Conservation (phyloP, 1,140 invertebrate species). For the Euura saliciscinereae region DNA sequence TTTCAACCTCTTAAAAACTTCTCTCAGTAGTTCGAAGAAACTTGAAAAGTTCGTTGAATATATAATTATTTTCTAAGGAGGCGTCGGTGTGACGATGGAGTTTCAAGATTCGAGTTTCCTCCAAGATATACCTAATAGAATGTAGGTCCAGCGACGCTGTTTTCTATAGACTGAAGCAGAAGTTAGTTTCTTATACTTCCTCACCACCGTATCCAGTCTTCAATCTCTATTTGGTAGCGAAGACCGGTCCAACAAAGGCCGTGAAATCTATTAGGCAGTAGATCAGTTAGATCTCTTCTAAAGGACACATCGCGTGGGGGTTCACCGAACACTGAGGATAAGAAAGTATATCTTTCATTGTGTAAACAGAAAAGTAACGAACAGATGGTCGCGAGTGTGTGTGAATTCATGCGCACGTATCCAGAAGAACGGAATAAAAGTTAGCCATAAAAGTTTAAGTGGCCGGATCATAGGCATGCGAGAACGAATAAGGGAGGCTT, state of each 20-base stretch:
- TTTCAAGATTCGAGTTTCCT: background rate
- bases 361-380: background rate
- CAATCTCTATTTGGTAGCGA: background rate
- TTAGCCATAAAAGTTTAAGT: background rate
- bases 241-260: background rate
- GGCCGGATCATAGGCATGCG: no score
- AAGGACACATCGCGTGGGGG: background rate
- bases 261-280: background rate
- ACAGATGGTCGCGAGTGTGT: no score
- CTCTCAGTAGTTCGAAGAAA: no score
- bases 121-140: background rate
- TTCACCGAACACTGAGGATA: background rate
- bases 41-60: background rate
- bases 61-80: background rate
- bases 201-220: background rate
- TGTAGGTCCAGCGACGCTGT: background rate
- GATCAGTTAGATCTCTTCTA: background rate
- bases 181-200: background rate
- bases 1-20: background rate
- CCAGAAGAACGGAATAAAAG: background rate
- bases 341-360: background rate
- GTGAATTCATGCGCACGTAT: background rate
- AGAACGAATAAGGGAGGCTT: background rate
- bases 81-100: background rate
- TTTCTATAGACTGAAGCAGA: background rate